A percentile compares a stretch with the other conserved stretches of the same genome.
These are phyloP conservation scores for Caenorhabditis inopinata DNA, from an alignment of 1,140 invertebrate species.

Conservation along the genomic window DNA sequence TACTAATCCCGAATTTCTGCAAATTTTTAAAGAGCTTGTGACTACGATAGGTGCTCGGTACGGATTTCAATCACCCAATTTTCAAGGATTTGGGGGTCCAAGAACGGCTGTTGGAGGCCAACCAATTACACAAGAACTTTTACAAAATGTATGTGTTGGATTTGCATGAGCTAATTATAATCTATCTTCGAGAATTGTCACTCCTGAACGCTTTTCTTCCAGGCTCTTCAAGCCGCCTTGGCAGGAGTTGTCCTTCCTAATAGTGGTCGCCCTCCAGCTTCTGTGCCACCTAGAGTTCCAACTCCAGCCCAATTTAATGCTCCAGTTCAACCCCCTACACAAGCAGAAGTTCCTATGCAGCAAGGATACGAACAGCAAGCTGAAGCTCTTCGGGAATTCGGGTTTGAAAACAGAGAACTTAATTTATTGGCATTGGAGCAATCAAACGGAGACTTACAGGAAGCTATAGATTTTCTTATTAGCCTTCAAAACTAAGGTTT, in stretches of 20 bases:
- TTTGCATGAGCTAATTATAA: too few species aligned
- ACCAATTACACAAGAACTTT: background rate
- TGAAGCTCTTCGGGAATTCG: background rate
- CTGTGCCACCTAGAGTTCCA: background rate
- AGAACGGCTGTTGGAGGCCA: background rate
- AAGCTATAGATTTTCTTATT: background rate
- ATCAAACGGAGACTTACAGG: background rate
- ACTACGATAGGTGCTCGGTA: background rate
- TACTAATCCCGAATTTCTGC: background rate
- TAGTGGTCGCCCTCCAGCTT: background rate
- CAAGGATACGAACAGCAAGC: constrained; percentile 10
- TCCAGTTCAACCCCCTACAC: background rate
- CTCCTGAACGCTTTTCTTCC: background rate
- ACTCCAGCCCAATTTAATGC: background rate
- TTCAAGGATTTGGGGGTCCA: background rate
- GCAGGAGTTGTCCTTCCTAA: background rate
- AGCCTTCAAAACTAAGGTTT: constrained; percentile 10
- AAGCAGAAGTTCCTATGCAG: background rate
- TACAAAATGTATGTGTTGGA: background rate
- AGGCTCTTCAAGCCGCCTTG: background rate
- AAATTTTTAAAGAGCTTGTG: background rate
- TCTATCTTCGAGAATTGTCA: too few species aligned
- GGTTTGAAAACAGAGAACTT: background rate
- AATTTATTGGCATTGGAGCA: background rate
- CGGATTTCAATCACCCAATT: background rate